Percentiles rank a stretch among this genome's conserved stretches.
phyloP scores from a whole-genome alignment of 37 sponge, comb jelly and placozoan species.

The Diacarnus erythraeanus region DNA sequence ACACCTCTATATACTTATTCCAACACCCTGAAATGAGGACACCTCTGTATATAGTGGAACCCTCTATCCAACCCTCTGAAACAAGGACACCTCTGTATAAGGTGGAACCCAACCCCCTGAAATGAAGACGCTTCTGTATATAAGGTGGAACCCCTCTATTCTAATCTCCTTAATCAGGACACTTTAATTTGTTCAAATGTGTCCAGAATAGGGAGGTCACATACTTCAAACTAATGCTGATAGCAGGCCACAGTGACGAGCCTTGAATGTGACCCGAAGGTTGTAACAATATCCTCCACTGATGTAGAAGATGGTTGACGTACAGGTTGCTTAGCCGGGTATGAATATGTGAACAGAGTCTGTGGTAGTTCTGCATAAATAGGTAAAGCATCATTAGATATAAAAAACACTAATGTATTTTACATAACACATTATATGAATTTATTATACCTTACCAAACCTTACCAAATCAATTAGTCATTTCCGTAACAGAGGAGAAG shows the following conservation, averaged over 20 bases:
- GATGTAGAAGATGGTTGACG: background rate
- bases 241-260: conserved; percentile 25
- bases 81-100: background rate
- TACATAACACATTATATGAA: no score
- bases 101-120: background rate
- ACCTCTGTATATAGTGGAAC: background rate
- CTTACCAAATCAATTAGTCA: no score
- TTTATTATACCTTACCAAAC: no score
- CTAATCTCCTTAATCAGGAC: background rate
- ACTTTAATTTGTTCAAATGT: background rate
- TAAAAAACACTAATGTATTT: no score
- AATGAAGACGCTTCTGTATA: background rate
- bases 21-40: no score
- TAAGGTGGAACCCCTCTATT: background rate
- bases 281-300: background rate
- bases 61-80: background rate
- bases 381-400: background rate
- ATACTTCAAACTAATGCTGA: conserved; percentile 44
- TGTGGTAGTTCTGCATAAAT: background rate
- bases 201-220: no score
- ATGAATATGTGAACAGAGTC: background rate
- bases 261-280: conserved; percentile 21
- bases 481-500: no score
- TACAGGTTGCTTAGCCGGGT: conserved; percentile 30
- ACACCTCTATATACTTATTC: no score